Conservation (phyloP, 2,113 vertebrate species). For the Eurypyga helias region DNA sequence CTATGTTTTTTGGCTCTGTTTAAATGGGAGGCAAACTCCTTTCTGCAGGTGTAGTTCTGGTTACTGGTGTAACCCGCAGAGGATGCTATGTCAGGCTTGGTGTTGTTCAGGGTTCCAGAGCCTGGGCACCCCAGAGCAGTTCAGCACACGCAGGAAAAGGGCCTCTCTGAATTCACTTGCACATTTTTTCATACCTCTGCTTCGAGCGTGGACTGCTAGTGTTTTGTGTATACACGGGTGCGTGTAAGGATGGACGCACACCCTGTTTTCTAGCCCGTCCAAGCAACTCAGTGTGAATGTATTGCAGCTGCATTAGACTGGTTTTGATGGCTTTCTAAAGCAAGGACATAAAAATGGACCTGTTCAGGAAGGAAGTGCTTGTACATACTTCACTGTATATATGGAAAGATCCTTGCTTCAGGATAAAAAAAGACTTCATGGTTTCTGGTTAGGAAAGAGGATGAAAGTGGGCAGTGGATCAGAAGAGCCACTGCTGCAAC, state of each 20-base stretch:
- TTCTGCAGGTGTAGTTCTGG: background rate
- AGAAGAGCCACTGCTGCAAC: background rate
- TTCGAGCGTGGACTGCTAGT: background rate
- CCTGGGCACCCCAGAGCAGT: background rate
- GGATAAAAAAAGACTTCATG: background rate
- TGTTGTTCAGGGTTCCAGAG: background rate
- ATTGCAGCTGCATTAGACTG: background rate
- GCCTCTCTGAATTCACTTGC: background rate
- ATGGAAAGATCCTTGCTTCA: background rate
- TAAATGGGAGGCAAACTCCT: fast-evolving
- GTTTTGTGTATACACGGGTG: background rate
- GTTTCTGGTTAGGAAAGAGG: background rate
- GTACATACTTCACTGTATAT: background rate
- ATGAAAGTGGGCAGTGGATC: background rate
- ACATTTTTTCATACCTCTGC: background rate
- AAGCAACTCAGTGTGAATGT: background rate
- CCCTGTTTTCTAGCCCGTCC: background rate
- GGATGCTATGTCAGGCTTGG: background rate
- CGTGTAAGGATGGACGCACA: background rate
- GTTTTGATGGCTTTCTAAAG: background rate
- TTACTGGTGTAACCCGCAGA: background rate
- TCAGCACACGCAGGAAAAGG: background rate
- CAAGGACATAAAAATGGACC: background rate
- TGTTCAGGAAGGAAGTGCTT: background rate
- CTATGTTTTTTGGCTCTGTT: background rate